Evolutionary conservation across 2,888 invertebrate species (phyloP).

Genomic region (Mactromeris polynyma): DNA sequence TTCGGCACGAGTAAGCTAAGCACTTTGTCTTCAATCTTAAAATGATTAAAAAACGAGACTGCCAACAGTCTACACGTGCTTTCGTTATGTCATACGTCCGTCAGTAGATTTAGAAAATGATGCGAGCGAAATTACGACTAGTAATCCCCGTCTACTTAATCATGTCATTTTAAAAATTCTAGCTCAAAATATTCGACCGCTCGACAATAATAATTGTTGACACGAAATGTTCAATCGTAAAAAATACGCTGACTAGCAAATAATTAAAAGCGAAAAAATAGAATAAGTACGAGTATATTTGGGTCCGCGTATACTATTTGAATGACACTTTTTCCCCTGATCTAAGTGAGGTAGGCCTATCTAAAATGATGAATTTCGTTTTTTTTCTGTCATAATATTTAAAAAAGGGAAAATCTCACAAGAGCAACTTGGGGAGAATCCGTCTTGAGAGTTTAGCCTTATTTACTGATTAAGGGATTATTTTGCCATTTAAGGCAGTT

Average conservation of each 20-base stretch:
- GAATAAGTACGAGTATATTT: too few relatives aligned
- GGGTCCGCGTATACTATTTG: too few relatives aligned
- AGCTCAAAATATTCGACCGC: not conserved
- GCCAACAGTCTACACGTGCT: not conserved
- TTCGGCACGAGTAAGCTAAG: slow-evolving; percentile 11
- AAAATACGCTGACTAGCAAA: too few relatives aligned
- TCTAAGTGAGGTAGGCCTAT: too few relatives aligned
- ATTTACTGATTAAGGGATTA: not conserved
- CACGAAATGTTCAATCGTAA: too few relatives aligned
- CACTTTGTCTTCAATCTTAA: not conserved
- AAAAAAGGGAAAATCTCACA: too few relatives aligned
- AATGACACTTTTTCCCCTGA: too few relatives aligned
- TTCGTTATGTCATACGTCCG: not conserved
- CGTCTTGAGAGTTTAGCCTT: not conserved
- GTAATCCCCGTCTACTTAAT: not conserved
- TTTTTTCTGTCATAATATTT: too few relatives aligned
- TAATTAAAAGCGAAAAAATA: too few relatives aligned
- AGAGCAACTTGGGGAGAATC: too few relatives aligned
- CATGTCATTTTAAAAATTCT: not conserved
- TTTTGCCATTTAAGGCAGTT: not conserved
- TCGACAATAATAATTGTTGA: not conserved
- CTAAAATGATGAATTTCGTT: too few relatives aligned
- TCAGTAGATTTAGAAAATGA: not conserved
- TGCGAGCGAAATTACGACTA: not conserved
- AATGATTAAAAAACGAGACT: not conserved